Base-by-base conservation (phyloP, 2,888 invertebrate genomes). In the Brenthis hecate region DNA sequence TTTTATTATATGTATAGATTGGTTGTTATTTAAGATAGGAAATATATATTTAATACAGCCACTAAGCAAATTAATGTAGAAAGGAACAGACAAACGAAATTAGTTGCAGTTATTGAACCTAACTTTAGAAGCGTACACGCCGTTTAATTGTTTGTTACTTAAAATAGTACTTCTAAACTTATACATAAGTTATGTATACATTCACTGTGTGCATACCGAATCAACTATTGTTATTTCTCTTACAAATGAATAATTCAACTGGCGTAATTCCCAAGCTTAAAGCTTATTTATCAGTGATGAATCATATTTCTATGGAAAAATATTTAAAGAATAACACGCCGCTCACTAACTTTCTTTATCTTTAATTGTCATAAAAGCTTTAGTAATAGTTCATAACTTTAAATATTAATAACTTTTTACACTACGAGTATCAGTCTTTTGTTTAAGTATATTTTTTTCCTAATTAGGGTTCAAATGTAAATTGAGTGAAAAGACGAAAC, bases 231-330 rank as follows among this genome's bases (percentile, higher is more conserved):
- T 84, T 77, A 76, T 75, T 76, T 75, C 70, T 76, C 74, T 75
- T 78, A 75, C 78, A 77, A 80, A 83, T 87, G 84, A 85, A 85
- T 85, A 81, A 86, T 86, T 82, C 84, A 85, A 76, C 73, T 78
- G 80, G 79, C 80, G 81, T 85, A 80, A 80, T 80, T 82, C 75
- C 78, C 74, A 75, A 78, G 81, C 85, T 81, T 82, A 82, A 78
- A 79, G 79, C 77, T 78, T 77, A 77, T 78, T 72, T 78, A 78
- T 79, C 78, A 75, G 69, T 74, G 76, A 80, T 81, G 81, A 83
- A 81, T 82, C 79, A 82, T 74, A 66, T 68, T 70, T 72, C 70
- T 66, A 56, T 66, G 57, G 70, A 68, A 72, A 72, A 54, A 68
- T 64, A 56, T 67, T 70, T 68, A 64, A 68, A 56, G 50, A 68